Conservation (phyloP, 2,888 invertebrate genomes). For the Conchocele bisecta region DNA sequence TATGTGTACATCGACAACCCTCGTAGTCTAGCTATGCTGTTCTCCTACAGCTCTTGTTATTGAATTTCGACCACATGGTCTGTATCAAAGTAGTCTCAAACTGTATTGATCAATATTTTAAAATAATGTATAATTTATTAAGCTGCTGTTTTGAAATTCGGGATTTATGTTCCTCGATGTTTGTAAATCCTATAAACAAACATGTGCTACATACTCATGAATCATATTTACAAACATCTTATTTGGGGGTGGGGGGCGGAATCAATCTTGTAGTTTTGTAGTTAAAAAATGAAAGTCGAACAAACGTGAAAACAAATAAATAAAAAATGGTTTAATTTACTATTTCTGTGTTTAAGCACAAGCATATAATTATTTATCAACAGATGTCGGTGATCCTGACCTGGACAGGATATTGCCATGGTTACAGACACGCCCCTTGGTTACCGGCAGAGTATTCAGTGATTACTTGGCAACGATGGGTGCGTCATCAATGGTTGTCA, state of each 20-base stretch:
- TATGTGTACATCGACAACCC: too few species aligned
- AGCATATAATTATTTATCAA: conserved; percentile 1
- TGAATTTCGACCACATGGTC: too few species aligned
- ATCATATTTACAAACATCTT: neutral
- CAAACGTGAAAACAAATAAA: neutral
- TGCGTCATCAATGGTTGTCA: conserved; percentile 88
- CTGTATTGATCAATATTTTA: too few species aligned
- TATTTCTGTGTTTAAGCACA: neutral
- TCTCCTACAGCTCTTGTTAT: too few species aligned
- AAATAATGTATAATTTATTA: too few species aligned
- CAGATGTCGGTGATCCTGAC: conserved; percentile 60
- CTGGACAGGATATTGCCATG: conserved; percentile 83
- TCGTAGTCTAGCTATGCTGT: too few species aligned
- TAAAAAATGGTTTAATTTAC: neutral
- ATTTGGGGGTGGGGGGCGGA: neutral
- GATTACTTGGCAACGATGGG: conserved; percentile 89
- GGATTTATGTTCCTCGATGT: too few species aligned
- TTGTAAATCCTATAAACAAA: too few species aligned
- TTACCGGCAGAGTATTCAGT: conserved; percentile 88
- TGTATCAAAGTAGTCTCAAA: too few species aligned
- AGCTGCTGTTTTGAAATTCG: too few species aligned
- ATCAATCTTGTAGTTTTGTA: neutral
- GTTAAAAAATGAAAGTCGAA: neutral
- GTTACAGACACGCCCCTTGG: conserved; percentile 87
- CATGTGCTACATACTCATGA: too few species aligned